Conservation (phyloP, 2,888 invertebrate genomes). For the Heteropelma amictum region DNA sequence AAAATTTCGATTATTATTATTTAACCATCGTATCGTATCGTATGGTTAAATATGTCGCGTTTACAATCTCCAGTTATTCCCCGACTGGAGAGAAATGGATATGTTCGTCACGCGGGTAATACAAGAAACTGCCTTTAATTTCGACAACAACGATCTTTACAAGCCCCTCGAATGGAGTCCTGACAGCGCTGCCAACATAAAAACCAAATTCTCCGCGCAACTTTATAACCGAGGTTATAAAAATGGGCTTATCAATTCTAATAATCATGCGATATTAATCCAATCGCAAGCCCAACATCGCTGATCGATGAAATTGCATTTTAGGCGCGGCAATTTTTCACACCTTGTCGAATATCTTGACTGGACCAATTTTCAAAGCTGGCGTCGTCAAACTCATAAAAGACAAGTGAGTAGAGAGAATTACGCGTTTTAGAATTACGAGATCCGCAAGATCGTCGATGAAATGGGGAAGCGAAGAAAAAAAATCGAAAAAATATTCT, state of each 20-base stretch:
- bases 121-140: constrained; percentile 55
- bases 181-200: constrained; percentile 47
- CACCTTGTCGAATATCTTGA: constrained; percentile 80
- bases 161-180: constrained; percentile 54
- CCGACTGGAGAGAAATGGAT: constrained; percentile 59
- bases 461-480: no score
- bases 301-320: neutral
- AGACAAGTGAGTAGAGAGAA: constrained; percentile 64
- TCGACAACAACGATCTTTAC: constrained; percentile 38
- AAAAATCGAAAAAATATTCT: no score
- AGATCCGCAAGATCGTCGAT: no score
- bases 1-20: no score
- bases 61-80: constrained; percentile 33
- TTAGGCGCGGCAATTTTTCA: constrained; percentile 78
- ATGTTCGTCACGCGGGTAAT: constrained; percentile 59
- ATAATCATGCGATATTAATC: neutral
- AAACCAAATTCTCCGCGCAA: constrained; percentile 49
- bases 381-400: constrained; percentile 72
- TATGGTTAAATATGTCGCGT: neutral
- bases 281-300: neutral
- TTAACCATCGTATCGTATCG: no score
- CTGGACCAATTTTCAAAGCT: constrained; percentile 76
- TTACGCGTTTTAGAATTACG: no score
- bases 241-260: neutral
- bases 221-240: constrained; percentile 50